Evolutionary conservation across 2,797 vertebrate genomes (phyloP).

Genomic region (Sylvia borin): DNA sequence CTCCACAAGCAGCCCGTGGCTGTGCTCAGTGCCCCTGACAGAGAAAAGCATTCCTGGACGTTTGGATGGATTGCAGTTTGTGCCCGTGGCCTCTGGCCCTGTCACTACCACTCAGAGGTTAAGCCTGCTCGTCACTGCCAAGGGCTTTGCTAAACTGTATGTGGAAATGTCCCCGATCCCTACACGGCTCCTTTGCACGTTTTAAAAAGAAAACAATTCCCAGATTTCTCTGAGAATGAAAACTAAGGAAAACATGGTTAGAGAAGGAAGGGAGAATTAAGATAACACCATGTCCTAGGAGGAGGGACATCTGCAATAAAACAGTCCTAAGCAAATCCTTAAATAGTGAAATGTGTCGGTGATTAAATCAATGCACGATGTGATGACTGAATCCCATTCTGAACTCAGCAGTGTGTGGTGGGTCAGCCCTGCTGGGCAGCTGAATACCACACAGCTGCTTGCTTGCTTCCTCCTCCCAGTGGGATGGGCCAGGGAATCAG

Average conservation of each 20-base stretch:
- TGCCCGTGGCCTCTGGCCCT: neutral
- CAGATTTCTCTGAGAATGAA: neutral
- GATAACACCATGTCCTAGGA: neutral
- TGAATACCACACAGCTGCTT: neutral
- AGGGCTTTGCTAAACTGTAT: neutral
- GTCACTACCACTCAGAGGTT: neutral
- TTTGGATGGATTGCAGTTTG: neutral
- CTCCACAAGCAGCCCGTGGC: neutral
- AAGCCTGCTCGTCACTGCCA: neutral
- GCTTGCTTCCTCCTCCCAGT: neutral
- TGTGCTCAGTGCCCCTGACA: neutral
- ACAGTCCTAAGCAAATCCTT: neutral
- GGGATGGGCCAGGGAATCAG: neutral
- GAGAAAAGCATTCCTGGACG: fast-evolving
- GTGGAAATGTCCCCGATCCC: neutral
- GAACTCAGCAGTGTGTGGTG: neutral
- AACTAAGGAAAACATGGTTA: neutral
- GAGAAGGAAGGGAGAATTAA: neutral
- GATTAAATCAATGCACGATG: neutral
- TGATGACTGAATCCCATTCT: neutral
- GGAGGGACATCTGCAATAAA: neutral
- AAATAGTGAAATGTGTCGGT: neutral
- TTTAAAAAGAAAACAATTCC: neutral
- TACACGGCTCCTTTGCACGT: fast-evolving
- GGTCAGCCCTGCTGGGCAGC: neutral